Percentiles rank a stretch among this genome's conserved stretches.
phyloP scores from a whole-genome alignment of 2,888 invertebrate species.

The Luperina testacea region DNA sequence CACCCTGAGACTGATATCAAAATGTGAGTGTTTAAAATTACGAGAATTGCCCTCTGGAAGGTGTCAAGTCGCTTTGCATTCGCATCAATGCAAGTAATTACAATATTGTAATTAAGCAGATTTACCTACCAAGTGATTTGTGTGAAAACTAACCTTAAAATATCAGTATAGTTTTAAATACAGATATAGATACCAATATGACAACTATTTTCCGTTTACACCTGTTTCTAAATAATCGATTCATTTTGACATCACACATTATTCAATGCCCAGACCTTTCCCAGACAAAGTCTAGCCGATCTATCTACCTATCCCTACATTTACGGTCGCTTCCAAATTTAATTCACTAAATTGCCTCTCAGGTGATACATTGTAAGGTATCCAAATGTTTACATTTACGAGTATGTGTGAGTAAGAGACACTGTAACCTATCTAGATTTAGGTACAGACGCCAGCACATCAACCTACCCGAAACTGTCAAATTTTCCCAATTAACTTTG shows the following conservation, averaged over 20 bases:
- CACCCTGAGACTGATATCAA: too few species aligned
- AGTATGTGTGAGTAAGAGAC: slow-evolving; percentile 29
- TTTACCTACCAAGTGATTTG: background rate
- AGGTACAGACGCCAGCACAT: background rate
- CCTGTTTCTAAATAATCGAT: background rate
- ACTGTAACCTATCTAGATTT: slow-evolving; percentile 34
- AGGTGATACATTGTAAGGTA: slow-evolving; percentile 45
- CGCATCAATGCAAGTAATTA: too few species aligned
- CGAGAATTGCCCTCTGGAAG: background rate
- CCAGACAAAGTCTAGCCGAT: slow-evolving; percentile 10
- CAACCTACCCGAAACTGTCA: too few species aligned
- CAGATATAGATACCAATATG: too few species aligned
- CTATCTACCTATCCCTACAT: slow-evolving; percentile 14
- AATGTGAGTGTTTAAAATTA: background rate
- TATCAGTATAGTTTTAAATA: too few species aligned
- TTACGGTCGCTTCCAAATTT: slow-evolving; percentile 54
- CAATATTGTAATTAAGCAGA: background rate
- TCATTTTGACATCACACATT: background rate
- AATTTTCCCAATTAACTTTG: too few species aligned
- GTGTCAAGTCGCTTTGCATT: background rate
- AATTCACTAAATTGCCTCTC: slow-evolving; percentile 56
- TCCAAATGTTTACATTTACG: slow-evolving; percentile 44
- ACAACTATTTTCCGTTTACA: background rate
- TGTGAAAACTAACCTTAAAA: background rate
- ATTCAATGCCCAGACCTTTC: background rate